Evolutionary conservation across 2,888 invertebrate species (phyloP), one percentile per base, ranked within the genome.

Genomic region (Aphrophora alni): DNA sequence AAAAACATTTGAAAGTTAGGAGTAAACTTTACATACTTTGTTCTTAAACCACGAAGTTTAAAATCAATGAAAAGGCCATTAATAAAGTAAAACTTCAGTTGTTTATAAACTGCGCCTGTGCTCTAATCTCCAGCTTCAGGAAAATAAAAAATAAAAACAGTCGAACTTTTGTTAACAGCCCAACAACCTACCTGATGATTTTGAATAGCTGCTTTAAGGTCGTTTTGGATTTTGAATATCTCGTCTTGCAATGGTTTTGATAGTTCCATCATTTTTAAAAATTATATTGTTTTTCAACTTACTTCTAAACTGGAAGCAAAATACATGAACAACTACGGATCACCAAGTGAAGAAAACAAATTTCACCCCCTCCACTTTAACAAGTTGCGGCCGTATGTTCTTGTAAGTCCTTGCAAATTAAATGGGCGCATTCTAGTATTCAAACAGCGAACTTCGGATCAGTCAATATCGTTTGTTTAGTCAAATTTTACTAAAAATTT

Each of bases 211-310:
- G 91, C 91, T 89, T 90, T 91, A 86, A 92, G 89, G 86, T 92
- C 91, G 81, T 89, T 89, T 87, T 92, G 92, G 83, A 91, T 90
- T 88, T 89, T 89, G 81, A 90, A 89, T 87, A 92, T 92, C 86
- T 92, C 91, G 88, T 91, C 91, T 86, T 91, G 91, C 86, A 92
- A 90, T 88, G 90, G 89, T 86, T 90, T 91, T 82, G 92, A 91
- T 84, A 92, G 91, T 90, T 92, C 91, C 92, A 92, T 92, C 84
- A 83, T 86, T 7, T 73, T 38, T 33, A 7, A 14, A 38, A 59
- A 59, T 59, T 14, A 14, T 14, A 44, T 59, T 2, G 14, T 59
- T 21, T 21, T 21, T 59, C 21, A 21, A 59, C 59, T 59, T 59
- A 59, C n/a, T 59, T 59, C 59, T 59, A 59, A 59, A 59, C 59